Evolutionary conservation across 2,113 vertebrate genomes (phyloP).

Genomic region (Podilymbus podiceps): DNA sequence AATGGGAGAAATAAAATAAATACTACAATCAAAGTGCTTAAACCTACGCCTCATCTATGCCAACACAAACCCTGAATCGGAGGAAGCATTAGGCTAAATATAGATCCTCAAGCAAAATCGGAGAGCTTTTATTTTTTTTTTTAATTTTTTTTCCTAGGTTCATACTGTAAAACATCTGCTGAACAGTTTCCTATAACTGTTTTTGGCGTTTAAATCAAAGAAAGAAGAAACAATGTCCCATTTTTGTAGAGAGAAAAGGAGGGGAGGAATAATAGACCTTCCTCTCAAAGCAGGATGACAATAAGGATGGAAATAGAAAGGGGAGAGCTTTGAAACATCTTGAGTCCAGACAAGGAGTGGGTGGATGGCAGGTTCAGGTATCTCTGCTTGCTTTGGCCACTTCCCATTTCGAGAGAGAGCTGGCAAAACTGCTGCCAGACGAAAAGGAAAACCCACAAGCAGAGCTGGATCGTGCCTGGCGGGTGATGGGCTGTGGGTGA

Average conservation of each 20-base stretch:
- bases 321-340: constrained; percentile 71
- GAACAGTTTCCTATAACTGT: constrained; percentile 85
- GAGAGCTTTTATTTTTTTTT: constrained; percentile 21
- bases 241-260: constrained; percentile 72
- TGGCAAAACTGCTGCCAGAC: neutral
- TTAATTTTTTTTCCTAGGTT: constrained; percentile 62
- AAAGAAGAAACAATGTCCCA: constrained; percentile 79
- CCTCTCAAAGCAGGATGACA: constrained; percentile 74
- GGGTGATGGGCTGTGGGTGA: neutral
- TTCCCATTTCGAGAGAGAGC: constrained; percentile 1
- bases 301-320: constrained; percentile 75
- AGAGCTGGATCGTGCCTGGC: neutral
- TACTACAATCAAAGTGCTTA: constrained; percentile 45
- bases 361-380: constrained; percentile 38
- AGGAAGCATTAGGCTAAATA: constrained; percentile 81
- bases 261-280: constrained; percentile 72
- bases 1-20: constrained; percentile 55
- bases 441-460: neutral
- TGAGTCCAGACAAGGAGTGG: constrained; percentile 31
- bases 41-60: constrained; percentile 54
- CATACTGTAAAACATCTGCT: constrained; percentile 81
- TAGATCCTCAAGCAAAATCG: constrained; percentile 72
- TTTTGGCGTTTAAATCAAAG: constrained; percentile 87
- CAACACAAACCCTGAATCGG: constrained; percentile 74
- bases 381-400: constrained; percentile 4